Conservation (phyloP, 1,140 invertebrate species). For the Drosophila ananassae region DNA sequence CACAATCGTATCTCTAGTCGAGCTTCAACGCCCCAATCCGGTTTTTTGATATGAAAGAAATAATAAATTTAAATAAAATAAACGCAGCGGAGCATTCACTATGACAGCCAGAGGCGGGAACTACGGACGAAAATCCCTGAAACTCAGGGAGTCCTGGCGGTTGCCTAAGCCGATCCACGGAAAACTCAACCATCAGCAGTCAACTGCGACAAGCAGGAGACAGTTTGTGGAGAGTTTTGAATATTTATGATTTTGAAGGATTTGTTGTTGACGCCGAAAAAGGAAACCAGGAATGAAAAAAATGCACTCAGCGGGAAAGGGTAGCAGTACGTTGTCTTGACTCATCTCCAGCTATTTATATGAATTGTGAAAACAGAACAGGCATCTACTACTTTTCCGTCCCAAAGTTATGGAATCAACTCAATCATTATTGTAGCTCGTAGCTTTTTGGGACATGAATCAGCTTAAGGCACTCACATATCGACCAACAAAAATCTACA, state of each 20-base stretch:
- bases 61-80: constrained; percentile 49
- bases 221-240: constrained; percentile 36
- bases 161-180: constrained; percentile 55
- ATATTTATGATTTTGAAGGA: constrained; percentile 79
- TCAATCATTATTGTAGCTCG: not conserved
- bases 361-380: too few relatives aligned
- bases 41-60: constrained; percentile 58
- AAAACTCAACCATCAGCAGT: constrained; percentile 52
- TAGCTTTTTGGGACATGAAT: not conserved
- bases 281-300: constrained; percentile 32
- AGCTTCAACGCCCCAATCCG: constrained; percentile 54
- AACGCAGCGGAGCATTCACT: constrained; percentile 15
- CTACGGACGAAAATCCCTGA: constrained; percentile 62
- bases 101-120: constrained; percentile 35
- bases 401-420: not conserved
- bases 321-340: too few relatives aligned
- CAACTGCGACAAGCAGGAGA: constrained; percentile 34
- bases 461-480: constrained; percentile 12
- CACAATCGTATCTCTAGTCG: constrained; percentile 9
- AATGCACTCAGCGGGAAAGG: constrained; percentile 14
- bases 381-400: too few relatives aligned
- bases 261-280: constrained; percentile 62
- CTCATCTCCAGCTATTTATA: too few relatives aligned
- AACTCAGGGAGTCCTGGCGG: constrained; percentile 41
- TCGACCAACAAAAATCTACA: constrained; percentile 20